phyloP scores from a whole-genome alignment of 1,140 invertebrate genomes.

The Lycorma delicatula region DNA sequence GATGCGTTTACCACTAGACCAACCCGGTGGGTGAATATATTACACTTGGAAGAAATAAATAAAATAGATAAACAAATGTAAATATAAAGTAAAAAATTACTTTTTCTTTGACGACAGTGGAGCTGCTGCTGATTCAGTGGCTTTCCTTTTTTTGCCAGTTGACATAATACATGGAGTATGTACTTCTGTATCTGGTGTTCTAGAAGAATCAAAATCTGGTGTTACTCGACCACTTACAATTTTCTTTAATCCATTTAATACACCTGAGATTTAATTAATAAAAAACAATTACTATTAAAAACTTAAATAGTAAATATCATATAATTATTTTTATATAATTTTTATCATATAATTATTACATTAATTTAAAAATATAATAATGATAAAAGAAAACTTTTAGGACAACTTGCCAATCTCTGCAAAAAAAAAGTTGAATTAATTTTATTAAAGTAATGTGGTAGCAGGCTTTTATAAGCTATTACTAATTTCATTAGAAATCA shows the following conservation, averaged over 20 bases:
- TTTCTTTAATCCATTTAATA: conserved; percentile 66
- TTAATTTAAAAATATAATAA: too few species aligned
- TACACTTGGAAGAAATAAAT: background rate
- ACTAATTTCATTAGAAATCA: too few species aligned
- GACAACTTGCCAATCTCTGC: too few species aligned
- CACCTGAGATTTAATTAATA: conserved; percentile 44
- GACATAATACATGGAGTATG: conserved; percentile 43
- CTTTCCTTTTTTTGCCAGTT: conserved; percentile 52
- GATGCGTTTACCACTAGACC: too few species aligned
- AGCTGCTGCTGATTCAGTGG: conserved; percentile 29
- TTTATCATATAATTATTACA: too few species aligned
- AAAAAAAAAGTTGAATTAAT: too few species aligned
- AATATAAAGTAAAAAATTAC: conserved; percentile 33
- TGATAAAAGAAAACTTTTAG: too few species aligned
- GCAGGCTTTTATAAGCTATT: too few species aligned
- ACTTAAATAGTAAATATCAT: too few species aligned
- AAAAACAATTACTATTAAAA: conserved; percentile 4
- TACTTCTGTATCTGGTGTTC: conserved; percentile 31
- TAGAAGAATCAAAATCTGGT: conserved; percentile 22
- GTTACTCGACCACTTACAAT: conserved; percentile 51
- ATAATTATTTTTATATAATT: too few species aligned
- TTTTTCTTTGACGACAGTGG: conserved; percentile 46
- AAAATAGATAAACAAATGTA: background rate
- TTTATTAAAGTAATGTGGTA: too few species aligned
- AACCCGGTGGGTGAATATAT: too few species aligned